Base-by-base conservation (phyloP, 2,888 invertebrate species). In the Smittia aterrima region DNA sequence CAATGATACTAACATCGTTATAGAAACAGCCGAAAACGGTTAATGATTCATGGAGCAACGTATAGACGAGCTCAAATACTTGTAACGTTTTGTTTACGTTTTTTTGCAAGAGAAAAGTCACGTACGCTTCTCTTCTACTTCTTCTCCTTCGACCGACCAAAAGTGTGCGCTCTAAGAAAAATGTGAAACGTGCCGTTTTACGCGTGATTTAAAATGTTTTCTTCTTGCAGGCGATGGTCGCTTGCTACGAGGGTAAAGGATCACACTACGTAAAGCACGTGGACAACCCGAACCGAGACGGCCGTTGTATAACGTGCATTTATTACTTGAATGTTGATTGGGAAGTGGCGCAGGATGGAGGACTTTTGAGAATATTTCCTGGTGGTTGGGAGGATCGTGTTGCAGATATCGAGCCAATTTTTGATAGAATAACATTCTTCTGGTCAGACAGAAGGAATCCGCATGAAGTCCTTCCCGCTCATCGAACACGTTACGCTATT, bases 381-480 rank as follows among this genome's bases (percentile, higher is more conserved):
- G 93, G 93, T 81, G 93, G 93, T 27, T 88, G 88, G 83, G 87
- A 88, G 41, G 90, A 92, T 78, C 88, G 89, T 79, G 92, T 91
- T 73, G 96, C 96, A 0, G 92, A 96, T 80, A 94, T 98, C 79
- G 95, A 92, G 80, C 98, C 98, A 0, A 85, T 92, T 73, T 96
- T 97, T 83, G 97, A 98, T 83, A 85, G 97, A 75, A 88, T 98
- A 82, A 85, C 98, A 78, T 96, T 97, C 84, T 98, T 98, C 86
- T 98, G 98, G 98, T 98, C 98, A 0, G 98, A 98, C 80, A 86
- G 93, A 78, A 87, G 98, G 77, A 98, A 97, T 85, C 98, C 98
- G 0, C 98, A 98, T 81, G 98, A 98, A 85, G 98, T 98, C 0
- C 93, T 95, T 82, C 96, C 97, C 1, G 92, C 97, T 0, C 93